These are phyloP conservation scores for Apostichopus parvimensis DNA, from an alignment of 35 echinoderm and acorn worm species.

Conservation along the genomic window DNA sequence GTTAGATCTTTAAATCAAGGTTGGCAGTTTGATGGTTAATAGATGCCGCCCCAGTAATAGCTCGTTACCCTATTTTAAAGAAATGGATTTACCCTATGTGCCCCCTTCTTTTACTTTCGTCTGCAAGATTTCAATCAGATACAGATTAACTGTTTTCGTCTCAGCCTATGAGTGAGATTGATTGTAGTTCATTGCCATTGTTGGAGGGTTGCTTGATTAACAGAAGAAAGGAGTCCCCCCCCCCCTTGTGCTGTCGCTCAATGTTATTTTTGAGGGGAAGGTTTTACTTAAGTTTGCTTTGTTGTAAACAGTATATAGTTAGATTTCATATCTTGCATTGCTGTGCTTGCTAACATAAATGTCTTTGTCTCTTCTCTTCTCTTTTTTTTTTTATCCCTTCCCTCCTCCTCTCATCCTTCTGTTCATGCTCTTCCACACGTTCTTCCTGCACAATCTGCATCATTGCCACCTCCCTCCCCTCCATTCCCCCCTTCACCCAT, in stretches of 20 bases:
- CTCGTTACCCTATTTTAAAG: too few relatives aligned
- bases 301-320: neutral
- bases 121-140: too few relatives aligned
- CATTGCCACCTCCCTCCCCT: neutral
- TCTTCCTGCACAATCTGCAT: neutral
- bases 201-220: too few relatives aligned
- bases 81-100: too few relatives aligned
- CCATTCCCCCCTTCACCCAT: neutral
- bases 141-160: too few relatives aligned
- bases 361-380: neutral
- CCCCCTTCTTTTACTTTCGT: too few relatives aligned
- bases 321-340: neutral
- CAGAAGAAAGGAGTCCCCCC: too few relatives aligned
- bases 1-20: too few relatives aligned
- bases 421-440: neutral
- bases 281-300: neutral
- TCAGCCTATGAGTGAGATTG: too few relatives aligned
- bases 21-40: too few relatives aligned
- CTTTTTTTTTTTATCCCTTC: neutral
- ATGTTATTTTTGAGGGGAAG: neutral
- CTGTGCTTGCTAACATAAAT: conserved; percentile 38
- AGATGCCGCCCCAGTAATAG: too few relatives aligned
- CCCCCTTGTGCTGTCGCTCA: neutral
- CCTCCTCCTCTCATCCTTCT: neutral
- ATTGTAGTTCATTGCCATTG: too few relatives aligned